Percentiles rank a stretch among this genome's conserved stretches.
These are phyloP conservation scores for Artibeus jamaicensis DNA, from an alignment of 2,797 vertebrate genomes.

Conservation along the genomic window DNA sequence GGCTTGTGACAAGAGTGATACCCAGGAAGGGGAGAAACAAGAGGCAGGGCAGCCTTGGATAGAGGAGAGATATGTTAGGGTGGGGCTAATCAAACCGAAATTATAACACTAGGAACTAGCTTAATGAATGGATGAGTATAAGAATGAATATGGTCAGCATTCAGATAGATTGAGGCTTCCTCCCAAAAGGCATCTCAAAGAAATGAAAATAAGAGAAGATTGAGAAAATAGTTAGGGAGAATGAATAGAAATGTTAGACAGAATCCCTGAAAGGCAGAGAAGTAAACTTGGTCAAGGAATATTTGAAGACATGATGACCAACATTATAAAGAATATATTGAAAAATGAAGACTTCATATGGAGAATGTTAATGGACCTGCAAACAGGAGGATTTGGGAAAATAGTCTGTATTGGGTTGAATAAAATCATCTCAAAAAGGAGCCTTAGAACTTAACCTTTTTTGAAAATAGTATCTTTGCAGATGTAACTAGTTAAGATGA, in stretches of 20 bases:
- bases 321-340: background rate
- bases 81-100: background rate
- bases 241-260: background rate
- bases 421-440: background rate
- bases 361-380: background rate
- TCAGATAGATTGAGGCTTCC: background rate
- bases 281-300: background rate
- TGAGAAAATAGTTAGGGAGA: background rate
- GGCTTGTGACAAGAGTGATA: background rate
- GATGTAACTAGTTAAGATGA: background rate
- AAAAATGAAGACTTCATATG: background rate
- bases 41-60: background rate
- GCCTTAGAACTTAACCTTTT: background rate
- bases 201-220: background rate
- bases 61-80: background rate
- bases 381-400: background rate
- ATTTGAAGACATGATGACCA: background rate
- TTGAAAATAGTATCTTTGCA: background rate
- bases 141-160: background rate
- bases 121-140: background rate
- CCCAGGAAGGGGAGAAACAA: background rate
- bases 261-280: background rate
- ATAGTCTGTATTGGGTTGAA: background rate
- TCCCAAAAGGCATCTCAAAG: background rate
- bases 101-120: background rate